Evolutionary conservation across 2,888 invertebrate genomes (phyloP), one percentile per base, ranked within the genome.

Genomic region (Lapara coniferarum): DNA sequence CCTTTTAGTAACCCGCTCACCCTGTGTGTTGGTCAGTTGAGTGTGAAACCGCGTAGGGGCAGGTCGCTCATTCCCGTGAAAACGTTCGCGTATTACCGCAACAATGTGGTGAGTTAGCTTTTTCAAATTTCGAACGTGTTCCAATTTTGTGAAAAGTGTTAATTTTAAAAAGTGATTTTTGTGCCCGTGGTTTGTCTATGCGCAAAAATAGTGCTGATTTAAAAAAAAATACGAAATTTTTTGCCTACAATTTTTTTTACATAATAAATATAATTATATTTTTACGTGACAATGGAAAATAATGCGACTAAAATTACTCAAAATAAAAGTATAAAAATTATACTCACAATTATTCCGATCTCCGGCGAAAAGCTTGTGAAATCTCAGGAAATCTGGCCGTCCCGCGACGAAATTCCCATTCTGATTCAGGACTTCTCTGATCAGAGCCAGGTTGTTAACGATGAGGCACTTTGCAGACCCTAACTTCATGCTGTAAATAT

Each of bases 311-410:
- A 37, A 37, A 37, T 37, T 37, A 7, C 8, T 37, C 0, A 37
- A 1, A 37, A 37, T 14, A 53, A 58, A 66, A 59, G n/a, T 69
- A 69, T 70, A 69, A 71, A 72, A 71, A 71, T 71, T 69, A 73
- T 87, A 96, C 98, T 97, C 89, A 98, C 97, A 97, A 85, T 97
- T 97, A 88, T 97, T 97, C 69, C 97, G 94, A 89, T 97, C 96
- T 51, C 97, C 97, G 46, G 97, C 97, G 86, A 98, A 98, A 10
- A 98, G 95, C 75, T 96, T 95, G 82, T 97, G 96, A 85, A 97
- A 98, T 19, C 98, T 92, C 75, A 96, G 85, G 86, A 97, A 97
- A 84, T 97, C 96, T 0, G 98, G 97, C 12, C 98, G 94, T 13
- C 97, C 97, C 1, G 97, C 97, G 87, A 98, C 97, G 79, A 96